Base-by-base conservation (phyloP, 2,113 vertebrate genomes). In the Mirounga angustirostris region DNA sequence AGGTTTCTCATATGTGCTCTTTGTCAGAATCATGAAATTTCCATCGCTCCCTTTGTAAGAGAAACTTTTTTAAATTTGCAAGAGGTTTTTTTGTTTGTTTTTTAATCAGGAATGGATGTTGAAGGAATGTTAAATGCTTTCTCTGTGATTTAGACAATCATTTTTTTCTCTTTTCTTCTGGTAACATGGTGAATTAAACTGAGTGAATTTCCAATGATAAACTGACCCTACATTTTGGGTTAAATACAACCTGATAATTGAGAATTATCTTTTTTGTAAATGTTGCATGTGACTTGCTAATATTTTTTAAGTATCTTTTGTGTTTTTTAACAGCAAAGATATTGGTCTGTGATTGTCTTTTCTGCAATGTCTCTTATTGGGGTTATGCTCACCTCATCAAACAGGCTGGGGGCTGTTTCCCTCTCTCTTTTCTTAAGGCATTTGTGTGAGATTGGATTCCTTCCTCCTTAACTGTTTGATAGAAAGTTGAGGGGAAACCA, bases 121-220 rank as follows among this genome's bases (percentile, higher is more conserved):
- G 33, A 71, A 43, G 61, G 61, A 30, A 54, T 24, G 13, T 54
- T 50, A 79, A 74, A 9, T 74, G 81, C 28, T 73, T 86, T 78
- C 56, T 26, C 73, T n/a, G 2, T 43, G 4, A 8, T 56, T 73
- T 36, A 46, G 86, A 74, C 6, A 33, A n/a, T 52, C 61, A 12
- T 65, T 83, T 80, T 56, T 19, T 7, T 58, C 58, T 89, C 78
- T 50, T 88, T 91, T 40, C n/a, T 69, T 80, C 56, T 67, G 30
- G 69, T 84, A 85, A 58, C 67, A 19, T 18, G 43, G 86, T 56
- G 58, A 86, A 36, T 96, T 28, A 69, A 59, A 52, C 24, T 3
- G 86, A 89, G 56, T 5, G 50, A 36, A 63, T 78, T 91, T 30
- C 59, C 36, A 14, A 30, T 28, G 61, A 54, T 22, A 43, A 52